Evolutionary conservation across 64 coral and sea anemone genomes (phyloP), one percentile per base, ranked within the genome.

Genomic region (Dendrophyllia cribrosa): DNA sequence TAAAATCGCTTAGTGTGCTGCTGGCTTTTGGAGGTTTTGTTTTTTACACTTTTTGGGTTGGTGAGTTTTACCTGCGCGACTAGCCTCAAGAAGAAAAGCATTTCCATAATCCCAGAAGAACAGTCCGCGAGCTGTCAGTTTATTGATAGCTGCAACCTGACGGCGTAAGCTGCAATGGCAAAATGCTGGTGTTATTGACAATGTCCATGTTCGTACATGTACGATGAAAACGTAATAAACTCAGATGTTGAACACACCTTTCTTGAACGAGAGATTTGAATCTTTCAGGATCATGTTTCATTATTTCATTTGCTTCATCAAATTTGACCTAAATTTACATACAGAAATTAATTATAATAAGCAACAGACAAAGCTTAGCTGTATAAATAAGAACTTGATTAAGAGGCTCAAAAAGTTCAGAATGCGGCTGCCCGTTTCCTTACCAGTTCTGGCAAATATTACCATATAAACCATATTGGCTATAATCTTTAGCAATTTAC

Each of bases 101-200:
- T 99, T 99, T 48, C 97, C 97, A 59, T 99, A 99, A 78, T 99
- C 97, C 94, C 94, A 99, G 66, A 99, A 99, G 48, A 89, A 99
- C 94, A 99, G 91, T 64, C 97, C 97, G 22, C 89, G 83, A 13
- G 70, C 80, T 0, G 74, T 81, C 13, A 99, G 88, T 78, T 88
- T 94, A 52, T 72, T 96, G 59, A 99, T 99, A 10, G 97, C 97
- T 72, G 91, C 79, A 15, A 99, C 85, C 78, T 99, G 97, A n/a
- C 94, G 94, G 69, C 82, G 77, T 48, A 99, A 77, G 75, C 97
- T 99, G 86, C 6, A 89, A 59, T 8, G 17, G 47, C 53, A 88
- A 43, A 66, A 9, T 77, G 19, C 61, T 19, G 20, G 16, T 56
- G 5, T 20, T 14, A 47, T 52, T 46, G 43, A 46, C 49, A 51